A percentile compares a stretch with the other conserved stretches of the same genome.
Conservation (phyloP, 2,888 invertebrate species). For the Formica aserva region DNA sequence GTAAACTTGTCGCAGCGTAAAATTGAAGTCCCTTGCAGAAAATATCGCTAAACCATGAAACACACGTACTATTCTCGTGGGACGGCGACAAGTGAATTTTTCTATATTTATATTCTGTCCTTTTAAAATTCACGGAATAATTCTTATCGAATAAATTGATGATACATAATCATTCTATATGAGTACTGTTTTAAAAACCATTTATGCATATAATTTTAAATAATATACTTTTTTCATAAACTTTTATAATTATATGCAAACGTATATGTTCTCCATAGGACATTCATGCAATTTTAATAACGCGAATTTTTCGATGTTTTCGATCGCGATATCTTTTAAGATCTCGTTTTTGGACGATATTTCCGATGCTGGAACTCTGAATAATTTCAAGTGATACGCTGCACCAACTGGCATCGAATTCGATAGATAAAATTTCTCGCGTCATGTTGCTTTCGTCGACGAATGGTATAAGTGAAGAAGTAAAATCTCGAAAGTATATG, state of each 20-base stretch:
- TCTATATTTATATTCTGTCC: background rate
- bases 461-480: too few species aligned
- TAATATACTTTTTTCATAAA: background rate
- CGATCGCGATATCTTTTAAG: too few species aligned
- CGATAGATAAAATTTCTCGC: too few species aligned
- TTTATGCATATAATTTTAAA: background rate
- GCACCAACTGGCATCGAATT: too few species aligned
- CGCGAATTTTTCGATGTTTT: too few species aligned
- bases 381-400: too few species aligned
- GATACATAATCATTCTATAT: background rate
- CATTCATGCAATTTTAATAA: background rate
- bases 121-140: background rate
- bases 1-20: constrained; percentile 66
- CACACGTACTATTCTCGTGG: background rate
- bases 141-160: background rate
- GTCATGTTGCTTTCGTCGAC: too few species aligned
- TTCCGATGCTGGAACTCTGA: too few species aligned
- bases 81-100: constrained; percentile 15
- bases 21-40: constrained; percentile 61
- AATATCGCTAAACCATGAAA: constrained; percentile 17
- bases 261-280: background rate
- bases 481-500: too few species aligned
- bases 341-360: too few species aligned
- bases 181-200: background rate
- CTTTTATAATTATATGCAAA: background rate